A percentile compares a stretch with the other conserved stretches of the same genome.
Evolutionary conservation across 2,888 invertebrate species (phyloP).

Genomic region (Aromia moschata): DNA sequence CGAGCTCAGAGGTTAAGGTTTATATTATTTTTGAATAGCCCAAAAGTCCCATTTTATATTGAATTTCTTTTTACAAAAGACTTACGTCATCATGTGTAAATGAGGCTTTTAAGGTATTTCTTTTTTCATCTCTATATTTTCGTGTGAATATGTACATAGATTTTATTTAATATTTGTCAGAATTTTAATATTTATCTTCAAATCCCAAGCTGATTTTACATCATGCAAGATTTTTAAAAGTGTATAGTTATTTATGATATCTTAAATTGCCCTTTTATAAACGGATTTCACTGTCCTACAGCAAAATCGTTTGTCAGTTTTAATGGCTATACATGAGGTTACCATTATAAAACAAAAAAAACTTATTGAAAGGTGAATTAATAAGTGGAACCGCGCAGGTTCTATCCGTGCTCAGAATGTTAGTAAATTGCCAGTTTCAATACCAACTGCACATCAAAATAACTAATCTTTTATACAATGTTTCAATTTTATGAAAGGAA

Average conservation of each 20-base stretch:
- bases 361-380: neutral
- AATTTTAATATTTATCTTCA: neutral
- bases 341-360: no score
- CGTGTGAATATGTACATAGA: neutral
- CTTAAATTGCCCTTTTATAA: no score
- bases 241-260: no score
- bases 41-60: neutral
- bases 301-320: no score
- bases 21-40: slow-evolving; percentile 1
- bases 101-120: neutral
- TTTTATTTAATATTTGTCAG: neutral
- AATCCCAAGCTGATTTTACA: neutral
- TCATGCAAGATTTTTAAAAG: neutral
- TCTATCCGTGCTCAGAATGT: neutral
- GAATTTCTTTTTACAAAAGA: neutral
- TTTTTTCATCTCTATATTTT: slow-evolving; percentile 1
- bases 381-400: neutral
- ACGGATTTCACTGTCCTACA: no score
- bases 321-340: no score
- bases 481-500: neutral
- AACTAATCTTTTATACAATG: neutral
- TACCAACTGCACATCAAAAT: neutral
- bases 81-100: neutral
- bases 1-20: slow-evolving; percentile 1
- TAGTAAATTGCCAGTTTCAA: neutral